A percentile compares a stretch with the other conserved stretches of the same genome.
These are phyloP conservation scores for Etheostoma spectabile DNA, from an alignment of 2,113 vertebrate genomes.

Conservation along the genomic window DNA sequence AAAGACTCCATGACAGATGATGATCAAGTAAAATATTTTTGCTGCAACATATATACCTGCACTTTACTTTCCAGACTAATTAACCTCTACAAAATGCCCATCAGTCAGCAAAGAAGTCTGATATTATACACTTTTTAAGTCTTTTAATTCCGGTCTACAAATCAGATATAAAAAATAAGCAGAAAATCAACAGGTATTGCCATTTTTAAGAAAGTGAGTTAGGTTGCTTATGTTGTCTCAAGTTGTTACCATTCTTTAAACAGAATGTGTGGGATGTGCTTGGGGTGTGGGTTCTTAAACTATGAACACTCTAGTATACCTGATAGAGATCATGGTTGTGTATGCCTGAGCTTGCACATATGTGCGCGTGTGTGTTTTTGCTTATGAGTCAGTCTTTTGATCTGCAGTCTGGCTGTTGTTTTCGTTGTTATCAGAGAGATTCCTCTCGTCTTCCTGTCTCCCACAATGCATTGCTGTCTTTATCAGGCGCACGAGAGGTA, in stretches of 20 bases:
- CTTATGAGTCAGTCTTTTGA: constrained; percentile 57
- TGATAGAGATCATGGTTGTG: constrained; percentile 45
- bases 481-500: constrained; percentile 57
- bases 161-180: neutral
- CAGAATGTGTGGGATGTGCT: constrained; percentile 16
- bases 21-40: constrained; percentile 26
- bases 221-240: neutral
- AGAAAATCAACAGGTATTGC: neutral
- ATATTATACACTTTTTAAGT: neutral
- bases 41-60: no score
- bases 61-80: neutral
- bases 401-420: constrained; percentile 57
- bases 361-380: constrained; percentile 31
- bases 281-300: neutral
- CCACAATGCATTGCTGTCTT: constrained; percentile 54
- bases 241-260: neutral
- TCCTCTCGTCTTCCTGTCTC: constrained; percentile 68
- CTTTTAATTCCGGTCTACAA: neutral
- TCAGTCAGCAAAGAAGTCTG: neutral
- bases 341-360: neutral
- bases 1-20: neutral
- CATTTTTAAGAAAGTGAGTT: neutral
- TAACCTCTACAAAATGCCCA: constrained; percentile 7
- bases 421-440: constrained; percentile 68
- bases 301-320: constrained; percentile 52